Base-by-base conservation (phyloP, 2,888 invertebrate species). In the Lasius platythorax region DNA sequence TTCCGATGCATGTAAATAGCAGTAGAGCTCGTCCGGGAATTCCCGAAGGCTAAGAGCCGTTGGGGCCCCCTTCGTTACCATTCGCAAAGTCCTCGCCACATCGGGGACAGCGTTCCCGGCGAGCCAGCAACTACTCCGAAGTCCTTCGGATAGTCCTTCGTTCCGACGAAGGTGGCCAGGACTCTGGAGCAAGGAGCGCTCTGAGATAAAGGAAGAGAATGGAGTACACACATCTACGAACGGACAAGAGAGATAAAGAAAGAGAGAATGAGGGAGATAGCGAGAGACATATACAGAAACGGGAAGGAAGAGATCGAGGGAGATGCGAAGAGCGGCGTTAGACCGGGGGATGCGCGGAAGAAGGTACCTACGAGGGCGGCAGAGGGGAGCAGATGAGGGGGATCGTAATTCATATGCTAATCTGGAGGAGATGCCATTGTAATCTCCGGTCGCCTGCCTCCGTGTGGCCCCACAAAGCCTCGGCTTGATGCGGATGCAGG, bases 341-440 rank as follows among this genome's bases (percentile, higher is more conserved):
- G 79, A 79, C 79, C 72, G 72, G 73, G 72, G 73, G 83, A 82
- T 79, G 79, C 73, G 66, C 33, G 61, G 83, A 86, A 87, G 88
- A 89, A 86, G 86, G 78, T 46, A 46, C 46, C 46, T 85, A 82
- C 63, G 82, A 82, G 85, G 87, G 84, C 58, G 78, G 67, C 46
- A 43, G 82, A 61, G 64, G 82, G 82, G 86, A 83, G 85, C 88
- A 88, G 90, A 91, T 85, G 85, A 90, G 82, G 88, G 88, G 87
- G 87, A 87, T 91, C 94, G 94, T 94, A 94, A 95, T 94, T 95
- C 95, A 94, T 94, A 95, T 94, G 94, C 94, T 95, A 95, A 95
- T 94, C 94, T 94, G 90, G 93, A 93, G 93, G 93, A 94, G 94
- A 95, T 95, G 94, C 94, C 94, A 94, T 95, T 95, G 95, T 95